Evolutionary conservation across 2,113 vertebrate species (phyloP), one percentile per base, ranked within the genome.

Genomic region (Ameiurus melas): DNA sequence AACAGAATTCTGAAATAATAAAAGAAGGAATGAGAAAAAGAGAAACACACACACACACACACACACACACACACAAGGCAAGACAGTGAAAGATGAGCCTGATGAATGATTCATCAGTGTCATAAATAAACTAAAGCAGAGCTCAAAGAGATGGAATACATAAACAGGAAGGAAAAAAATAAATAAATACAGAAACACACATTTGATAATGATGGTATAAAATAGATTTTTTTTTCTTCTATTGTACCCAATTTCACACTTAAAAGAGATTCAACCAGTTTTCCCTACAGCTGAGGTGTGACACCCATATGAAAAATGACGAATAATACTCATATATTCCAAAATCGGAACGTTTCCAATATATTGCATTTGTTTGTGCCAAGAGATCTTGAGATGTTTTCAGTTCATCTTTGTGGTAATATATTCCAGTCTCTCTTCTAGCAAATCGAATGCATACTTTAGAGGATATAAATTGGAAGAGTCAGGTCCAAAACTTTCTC

Each of bases 1-100:
- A 92, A 86, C 91, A 91, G 92, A 91, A 90, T 25, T 92, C 93
- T 92, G 92, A 93, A 93, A 93, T 93, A 90, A 93, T 25, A 86
- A 86, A 86, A 91, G 93, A 73, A 83, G 79, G 53, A 73, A 83
- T 19, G 87, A 90, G 90, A 91, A 92, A 86, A 92, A 87, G 39
- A n/a, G 66, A 88, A 70, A 55, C 86, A 51, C 47, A 51, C 47
- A 51, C 47, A 47, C 47, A 47, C 47, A 47, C 47, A 47, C 47
- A 47, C 47, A 51, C 47, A 10, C 47, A 51, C 47, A 93, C 91
- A 87, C 84, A 90, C 85, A 25, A 91, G 86, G 84, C 86, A 91
- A 93, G 47, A 92, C 90, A 91, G 89, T 60, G 80, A 89, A 57
- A 90, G 88, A 94, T 90, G 90, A 93, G 91, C 88, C 83, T 91